Evolutionary conservation across 2,113 vertebrate species (phyloP), one percentile per base, ranked within the genome.

Genomic region (Cynocephalus volans): DNA sequence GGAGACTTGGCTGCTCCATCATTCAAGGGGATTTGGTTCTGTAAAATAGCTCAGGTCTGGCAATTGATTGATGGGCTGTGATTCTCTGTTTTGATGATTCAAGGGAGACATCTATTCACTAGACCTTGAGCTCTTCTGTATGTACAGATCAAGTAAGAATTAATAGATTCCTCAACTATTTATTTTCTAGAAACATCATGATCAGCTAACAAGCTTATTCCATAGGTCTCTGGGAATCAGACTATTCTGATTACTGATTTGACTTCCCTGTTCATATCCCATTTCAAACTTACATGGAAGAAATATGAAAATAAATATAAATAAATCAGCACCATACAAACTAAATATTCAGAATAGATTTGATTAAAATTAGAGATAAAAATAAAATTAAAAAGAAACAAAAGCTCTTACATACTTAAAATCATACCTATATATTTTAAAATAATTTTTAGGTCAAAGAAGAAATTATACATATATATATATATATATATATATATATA

Each of bases 271-370:
- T 56, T 82, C 24, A 6, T 81, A 17, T 64, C 77, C 45, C 31
- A 81, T 67, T 84, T 92, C 15, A 79, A 56, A 3, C 17, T 77
- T 45, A 84, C 28, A 5, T 64, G 62, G n/a, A 72, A 77, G 26
- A 92, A 54, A 73, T 62, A 36, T 76, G 45, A 81, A 88, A 93
- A 84, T 64, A 72, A 79, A 64, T 64, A 70, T 54, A 89, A 58
- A 36, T 36, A 18, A 84, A 64, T 77, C n/a, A 84, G 17, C 13
- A 84, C 13, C 17, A 54, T 70, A 96, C n/a, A 64, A 73, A 64
- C 3, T 4, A 75, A 52, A 52, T 88, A 52, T 77, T 93, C 13
- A 18, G 5, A 79, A 19, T 77, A 84, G n/a, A 70, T 28, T 87
- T 24, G 23, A 52, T 67, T 86, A 95, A 86, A 95, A 86, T 64